Percentiles rank a stretch among this genome's conserved stretches.
Conservation (phyloP, 2,888 invertebrate species). For the Trichogramma dendrolimi region DNA sequence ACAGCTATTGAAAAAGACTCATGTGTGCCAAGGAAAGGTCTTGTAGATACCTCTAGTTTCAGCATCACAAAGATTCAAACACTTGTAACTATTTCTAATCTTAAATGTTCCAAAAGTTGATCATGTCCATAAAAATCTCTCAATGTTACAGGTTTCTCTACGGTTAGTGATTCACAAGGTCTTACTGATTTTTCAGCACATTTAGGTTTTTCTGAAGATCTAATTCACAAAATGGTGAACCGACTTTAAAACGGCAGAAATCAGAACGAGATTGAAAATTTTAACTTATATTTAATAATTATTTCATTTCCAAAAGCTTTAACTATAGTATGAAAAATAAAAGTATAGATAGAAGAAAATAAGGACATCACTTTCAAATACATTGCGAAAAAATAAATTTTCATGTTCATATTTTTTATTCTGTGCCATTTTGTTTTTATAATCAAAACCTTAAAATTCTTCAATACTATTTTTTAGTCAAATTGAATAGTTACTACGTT, state of each 20-base stretch:
- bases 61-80: constrained; percentile 84
- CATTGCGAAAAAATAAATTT: too few species aligned
- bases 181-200: constrained; percentile 81
- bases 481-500: too few species aligned
- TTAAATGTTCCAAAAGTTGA: constrained; percentile 3
- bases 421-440: too few species aligned
- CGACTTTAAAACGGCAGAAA: constrained; percentile 74
- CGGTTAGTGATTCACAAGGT: constrained; percentile 86
- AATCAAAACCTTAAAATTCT: too few species aligned
- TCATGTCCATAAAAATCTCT: constrained; percentile 6
- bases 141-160: constrained; percentile 71
- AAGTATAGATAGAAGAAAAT: too few species aligned
- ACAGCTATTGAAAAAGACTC: constrained; percentile 68
- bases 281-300: too few species aligned
- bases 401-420: too few species aligned
- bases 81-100: constrained; percentile 63
- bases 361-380: too few species aligned
- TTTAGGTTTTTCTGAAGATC: constrained; percentile 85
- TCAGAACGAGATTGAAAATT: constrained; percentile 53
- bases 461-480: too few species aligned
- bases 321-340: too few species aligned
- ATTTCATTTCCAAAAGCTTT: too few species aligned
- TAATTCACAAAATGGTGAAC: constrained; percentile 86
- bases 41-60: constrained; percentile 74
- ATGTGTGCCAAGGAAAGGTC: constrained; percentile 63